phyloP scores from a whole-genome alignment of 1,140 invertebrate genomes.

The Drosophila arawakana region DNA sequence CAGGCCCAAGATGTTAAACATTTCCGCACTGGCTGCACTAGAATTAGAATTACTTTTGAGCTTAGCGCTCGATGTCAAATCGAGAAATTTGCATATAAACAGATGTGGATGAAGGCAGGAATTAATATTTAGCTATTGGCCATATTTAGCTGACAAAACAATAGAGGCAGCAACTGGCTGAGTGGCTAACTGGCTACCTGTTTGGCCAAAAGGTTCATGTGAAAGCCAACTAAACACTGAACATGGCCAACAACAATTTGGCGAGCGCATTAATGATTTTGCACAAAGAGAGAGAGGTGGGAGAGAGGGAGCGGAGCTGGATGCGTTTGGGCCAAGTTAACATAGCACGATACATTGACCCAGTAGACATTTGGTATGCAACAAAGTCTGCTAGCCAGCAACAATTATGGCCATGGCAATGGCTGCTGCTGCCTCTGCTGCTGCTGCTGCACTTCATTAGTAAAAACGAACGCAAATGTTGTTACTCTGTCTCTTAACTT shows the following conservation, averaged over 20 bases:
- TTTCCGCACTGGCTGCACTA: slow-evolving; percentile 62
- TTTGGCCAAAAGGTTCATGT: slow-evolving; percentile 40
- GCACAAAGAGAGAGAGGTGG: slow-evolving; percentile 19
- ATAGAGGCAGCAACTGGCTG: slow-evolving; percentile 49
- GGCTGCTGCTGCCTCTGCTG: slow-evolving; percentile 3
- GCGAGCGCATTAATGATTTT: slow-evolving; percentile 59
- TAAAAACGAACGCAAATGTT: slow-evolving; percentile 54
- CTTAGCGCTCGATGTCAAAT: slow-evolving; percentile 30
- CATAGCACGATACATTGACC: slow-evolving; percentile 68
- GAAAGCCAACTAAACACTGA: slow-evolving; percentile 32
- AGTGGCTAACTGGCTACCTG: slow-evolving; percentile 12
- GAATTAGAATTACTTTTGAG: slow-evolving; percentile 73
- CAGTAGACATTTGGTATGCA: slow-evolving; percentile 78
- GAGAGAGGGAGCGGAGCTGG: slow-evolving; percentile 36
- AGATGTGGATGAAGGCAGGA: slow-evolving; percentile 42
- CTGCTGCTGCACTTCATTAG: slow-evolving; percentile 56
- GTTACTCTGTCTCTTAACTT: slow-evolving; percentile 9
- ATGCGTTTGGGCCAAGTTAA: slow-evolving; percentile 39
- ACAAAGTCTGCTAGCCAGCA: slow-evolving; percentile 35
- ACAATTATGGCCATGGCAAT: slow-evolving; percentile 57
- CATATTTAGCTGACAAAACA: slow-evolving; percentile 81
- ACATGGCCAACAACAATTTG: slow-evolving; percentile 48
- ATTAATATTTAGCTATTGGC: slow-evolving; percentile 82
- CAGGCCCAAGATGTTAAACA: slow-evolving; percentile 50
- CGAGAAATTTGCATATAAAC: slow-evolving; percentile 72